These are phyloP conservation scores for Lypha dubia DNA, from an alignment of 2,888 invertebrate species.

Conservation along the genomic window DNA sequence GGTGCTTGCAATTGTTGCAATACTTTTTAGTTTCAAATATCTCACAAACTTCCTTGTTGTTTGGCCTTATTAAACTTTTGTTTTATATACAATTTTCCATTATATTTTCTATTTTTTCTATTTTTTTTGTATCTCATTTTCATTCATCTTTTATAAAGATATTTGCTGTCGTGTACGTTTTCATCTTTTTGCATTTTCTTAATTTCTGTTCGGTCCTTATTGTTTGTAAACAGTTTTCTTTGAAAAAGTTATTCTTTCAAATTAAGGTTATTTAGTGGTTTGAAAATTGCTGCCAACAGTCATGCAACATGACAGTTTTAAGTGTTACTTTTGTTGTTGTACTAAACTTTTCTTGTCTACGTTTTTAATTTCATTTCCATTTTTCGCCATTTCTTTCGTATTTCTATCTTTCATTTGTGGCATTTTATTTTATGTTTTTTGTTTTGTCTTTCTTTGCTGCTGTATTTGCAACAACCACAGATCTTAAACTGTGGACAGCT, in stretches of 20 bases:
- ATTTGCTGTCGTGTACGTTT: slow-evolving; percentile 17
- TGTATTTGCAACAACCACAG: slow-evolving; percentile 8
- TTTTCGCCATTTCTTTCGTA: slow-evolving; percentile 35
- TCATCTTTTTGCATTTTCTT: slow-evolving; percentile 48
- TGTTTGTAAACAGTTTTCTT: slow-evolving; percentile 67
- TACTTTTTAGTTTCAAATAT: slow-evolving; percentile 53
- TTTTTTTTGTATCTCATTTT: slow-evolving; percentile 13
- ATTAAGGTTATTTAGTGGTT: slow-evolving; percentile 75
- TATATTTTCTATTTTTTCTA: too few species aligned
- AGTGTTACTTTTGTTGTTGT: slow-evolving; percentile 69
- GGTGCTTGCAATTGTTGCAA: slow-evolving; percentile 49
- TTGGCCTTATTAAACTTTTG: slow-evolving; percentile 66
- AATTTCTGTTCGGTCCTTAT: slow-evolving; percentile 38
- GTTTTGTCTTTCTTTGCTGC: background rate
- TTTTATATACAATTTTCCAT: too few species aligned
- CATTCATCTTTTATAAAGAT: slow-evolving; percentile 31
- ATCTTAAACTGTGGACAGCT: slow-evolving; percentile 51
- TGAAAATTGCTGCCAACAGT: slow-evolving; percentile 73
- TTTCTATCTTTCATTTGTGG: slow-evolving; percentile 42
- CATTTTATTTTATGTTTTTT: slow-evolving; percentile 29
- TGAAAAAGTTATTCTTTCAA: slow-evolving; percentile 73
- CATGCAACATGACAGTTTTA: slow-evolving; percentile 74
- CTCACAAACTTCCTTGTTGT: slow-evolving; percentile 43
- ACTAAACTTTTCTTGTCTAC: slow-evolving; percentile 61
- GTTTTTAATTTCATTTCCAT: slow-evolving; percentile 64